These are phyloP conservation scores for Tapera naevia DNA, from an alignment of 2,797 vertebrate genomes.

Conservation along the genomic window DNA sequence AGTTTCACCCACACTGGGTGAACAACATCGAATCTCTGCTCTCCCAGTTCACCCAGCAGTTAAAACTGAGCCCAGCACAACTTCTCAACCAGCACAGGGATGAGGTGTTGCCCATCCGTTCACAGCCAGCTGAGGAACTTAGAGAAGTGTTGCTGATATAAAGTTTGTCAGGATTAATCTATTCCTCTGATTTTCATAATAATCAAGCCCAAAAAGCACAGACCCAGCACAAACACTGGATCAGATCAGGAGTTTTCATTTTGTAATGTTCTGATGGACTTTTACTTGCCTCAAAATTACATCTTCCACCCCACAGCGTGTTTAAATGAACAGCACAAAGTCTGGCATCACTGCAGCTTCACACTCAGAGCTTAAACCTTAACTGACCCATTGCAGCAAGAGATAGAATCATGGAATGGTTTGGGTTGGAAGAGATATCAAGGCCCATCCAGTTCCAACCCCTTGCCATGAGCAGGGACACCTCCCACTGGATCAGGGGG, in stretches of 20 bases:
- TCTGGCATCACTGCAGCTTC: neutral
- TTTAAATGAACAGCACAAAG: neutral
- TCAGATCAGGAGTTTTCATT: neutral
- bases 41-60: neutral
- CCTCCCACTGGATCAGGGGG: too few relatives aligned
- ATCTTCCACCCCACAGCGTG: rapidly evolving
- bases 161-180: neutral
- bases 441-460: too few relatives aligned
- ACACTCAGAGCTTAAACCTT: neutral
- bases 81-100: neutral
- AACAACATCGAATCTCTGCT: neutral
- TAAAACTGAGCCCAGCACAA: neutral
- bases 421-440: too few relatives aligned
- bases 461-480: too few relatives aligned
- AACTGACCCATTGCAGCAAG: neutral
- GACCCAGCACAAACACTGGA: neutral
- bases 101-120: rapidly evolving
- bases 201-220: neutral
- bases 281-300: neutral
- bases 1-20: neutral
- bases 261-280: neutral
- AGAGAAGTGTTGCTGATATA: neutral
- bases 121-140: neutral
- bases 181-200: neutral
- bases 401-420: neutral